Evolutionary conservation across 2,113 vertebrate genomes (phyloP).

Genomic region (Emydocephalus ijimae): DNA sequence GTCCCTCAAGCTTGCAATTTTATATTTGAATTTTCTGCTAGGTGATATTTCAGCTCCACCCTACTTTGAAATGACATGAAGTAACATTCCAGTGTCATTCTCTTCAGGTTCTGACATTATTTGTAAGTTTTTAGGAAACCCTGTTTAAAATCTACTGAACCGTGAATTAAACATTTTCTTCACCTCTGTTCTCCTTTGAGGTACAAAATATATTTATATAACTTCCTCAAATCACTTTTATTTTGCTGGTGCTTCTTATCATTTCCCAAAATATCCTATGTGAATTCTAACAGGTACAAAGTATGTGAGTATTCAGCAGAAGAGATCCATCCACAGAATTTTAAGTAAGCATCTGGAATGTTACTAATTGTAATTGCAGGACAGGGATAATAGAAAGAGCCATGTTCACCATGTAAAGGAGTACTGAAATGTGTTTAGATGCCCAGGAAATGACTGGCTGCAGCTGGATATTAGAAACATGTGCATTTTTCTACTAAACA

Average conservation of each 20-base stretch:
- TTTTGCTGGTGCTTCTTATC: neutral
- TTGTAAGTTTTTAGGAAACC: slow-evolving; percentile 13
- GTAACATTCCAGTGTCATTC: neutral
- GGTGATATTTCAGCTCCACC: neutral
- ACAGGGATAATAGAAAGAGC: slow-evolving; percentile 41
- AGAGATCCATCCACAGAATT: neutral
- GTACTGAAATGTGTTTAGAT: slow-evolving; percentile 32
- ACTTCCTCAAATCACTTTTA: neutral
- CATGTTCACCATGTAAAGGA: neutral
- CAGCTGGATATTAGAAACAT: slow-evolving; percentile 48
- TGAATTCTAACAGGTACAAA: slow-evolving; percentile 29
- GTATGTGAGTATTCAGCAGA: slow-evolving; percentile 11
- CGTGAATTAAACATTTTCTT: slow-evolving; percentile 16
- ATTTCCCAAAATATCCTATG: slow-evolving; percentile 8
- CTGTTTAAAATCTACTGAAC: neutral
- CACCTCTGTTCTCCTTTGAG: slow-evolving; percentile 22
- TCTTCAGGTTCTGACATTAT: neutral
- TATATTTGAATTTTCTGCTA: neutral
- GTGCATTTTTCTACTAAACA: slow-evolving; percentile 52
- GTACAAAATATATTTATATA: slow-evolving; percentile 20
- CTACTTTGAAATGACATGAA: neutral
- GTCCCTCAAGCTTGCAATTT: neutral
- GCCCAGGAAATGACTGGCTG: slow-evolving; percentile 36
- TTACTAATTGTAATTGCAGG: slow-evolving; percentile 37
- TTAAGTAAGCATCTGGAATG: slow-evolving; percentile 35